Conservation (phyloP, 2,888 invertebrate genomes). For the Atethmia centrago region DNA sequence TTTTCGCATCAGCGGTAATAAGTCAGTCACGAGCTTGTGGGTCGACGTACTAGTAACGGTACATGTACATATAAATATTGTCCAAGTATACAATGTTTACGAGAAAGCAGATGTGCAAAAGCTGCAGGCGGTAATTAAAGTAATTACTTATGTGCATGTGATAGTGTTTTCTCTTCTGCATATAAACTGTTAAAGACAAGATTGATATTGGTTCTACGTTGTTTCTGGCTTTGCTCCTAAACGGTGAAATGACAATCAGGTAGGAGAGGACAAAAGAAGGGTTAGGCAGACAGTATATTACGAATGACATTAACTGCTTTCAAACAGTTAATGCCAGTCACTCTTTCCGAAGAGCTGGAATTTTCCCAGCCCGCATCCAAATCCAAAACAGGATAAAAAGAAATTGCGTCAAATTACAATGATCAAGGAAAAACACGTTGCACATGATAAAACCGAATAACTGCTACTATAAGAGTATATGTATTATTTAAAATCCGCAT, state of each 20-base stretch:
- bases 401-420: background rate
- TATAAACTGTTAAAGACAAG: background rate
- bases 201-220: background rate
- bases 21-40: slow-evolving; percentile 76
- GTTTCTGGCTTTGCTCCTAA: background rate
- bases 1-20: slow-evolving; percentile 71
- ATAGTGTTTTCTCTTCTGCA: slow-evolving; percentile 16
- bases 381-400: background rate
- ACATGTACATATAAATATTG: slow-evolving; percentile 61
- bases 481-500: background rate
- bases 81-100: slow-evolving; percentile 40
- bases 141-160: slow-evolving; percentile 19
- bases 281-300: background rate
- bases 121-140: slow-evolving; percentile 16
- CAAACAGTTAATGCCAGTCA: no score
- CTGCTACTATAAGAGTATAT: background rate
- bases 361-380: background rate
- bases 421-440: background rate
- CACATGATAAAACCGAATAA: background rate
- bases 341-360: background rate
- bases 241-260: background rate
- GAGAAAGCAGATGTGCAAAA: slow-evolving; percentile 44
- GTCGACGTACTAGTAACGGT: slow-evolving; percentile 77
- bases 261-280: background rate
- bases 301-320: background rate